Conservation (phyloP, 2,888 invertebrate species). For the Andrena trimmerana region DNA sequence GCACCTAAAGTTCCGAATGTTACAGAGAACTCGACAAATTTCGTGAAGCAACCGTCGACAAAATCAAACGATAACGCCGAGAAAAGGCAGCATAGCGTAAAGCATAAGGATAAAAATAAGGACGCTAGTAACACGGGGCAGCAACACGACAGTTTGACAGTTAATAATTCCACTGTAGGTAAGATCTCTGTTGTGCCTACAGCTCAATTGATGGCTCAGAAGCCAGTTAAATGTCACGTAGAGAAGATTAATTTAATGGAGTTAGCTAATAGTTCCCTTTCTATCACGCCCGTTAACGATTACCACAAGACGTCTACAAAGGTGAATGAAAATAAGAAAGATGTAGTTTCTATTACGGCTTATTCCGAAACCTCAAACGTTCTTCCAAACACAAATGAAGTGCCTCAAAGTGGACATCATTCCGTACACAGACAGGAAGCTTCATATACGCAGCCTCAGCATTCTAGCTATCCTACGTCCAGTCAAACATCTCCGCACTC, state of each 20-base stretch:
- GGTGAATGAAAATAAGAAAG: slow-evolving; percentile 77
- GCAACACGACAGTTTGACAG: slow-evolving; percentile 61
- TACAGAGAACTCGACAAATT: slow-evolving; percentile 66
- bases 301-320: slow-evolving; percentile 76
- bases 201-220: slow-evolving; percentile 79
- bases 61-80: slow-evolving; percentile 67
- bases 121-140: slow-evolving; percentile 57
- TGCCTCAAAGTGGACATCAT: slow-evolving; percentile 65
- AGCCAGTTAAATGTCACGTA: slow-evolving; percentile 71
- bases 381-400: slow-evolving; percentile 66
- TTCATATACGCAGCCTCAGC: slow-evolving; percentile 62
- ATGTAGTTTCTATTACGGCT: slow-evolving; percentile 81
- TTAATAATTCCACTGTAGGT: slow-evolving; percentile 71
- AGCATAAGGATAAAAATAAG: slow-evolving; percentile 75
- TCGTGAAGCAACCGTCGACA: slow-evolving; percentile 54
- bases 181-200: slow-evolving; percentile 80
- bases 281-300: slow-evolving; percentile 82
- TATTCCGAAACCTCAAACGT: slow-evolving; percentile 74
- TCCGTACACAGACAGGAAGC: slow-evolving; percentile 66
- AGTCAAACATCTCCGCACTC: slow-evolving; percentile 64
- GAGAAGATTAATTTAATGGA: slow-evolving; percentile 82
- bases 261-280: slow-evolving; percentile 80
- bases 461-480: slow-evolving; percentile 54
- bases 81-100: slow-evolving; percentile 67
- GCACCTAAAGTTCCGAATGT: slow-evolving; percentile 59